Evolutionary conservation across 2,113 vertebrate species (phyloP).

Genomic region (Apteryx mantelli): DNA sequence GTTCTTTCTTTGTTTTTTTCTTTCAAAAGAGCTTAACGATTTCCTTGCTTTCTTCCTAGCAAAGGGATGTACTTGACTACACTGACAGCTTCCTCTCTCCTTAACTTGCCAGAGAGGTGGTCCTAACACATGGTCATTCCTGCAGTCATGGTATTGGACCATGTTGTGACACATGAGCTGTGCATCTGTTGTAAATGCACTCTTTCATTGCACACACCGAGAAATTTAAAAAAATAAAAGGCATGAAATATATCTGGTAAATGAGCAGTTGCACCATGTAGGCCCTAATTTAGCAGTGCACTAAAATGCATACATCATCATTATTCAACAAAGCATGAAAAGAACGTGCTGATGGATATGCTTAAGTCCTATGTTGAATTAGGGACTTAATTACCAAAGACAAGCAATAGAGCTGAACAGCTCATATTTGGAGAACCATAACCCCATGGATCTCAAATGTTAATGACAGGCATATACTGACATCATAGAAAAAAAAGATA

Average conservation of each 20-base stretch:
- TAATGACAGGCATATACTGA: neutral
- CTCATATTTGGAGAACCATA: neutral
- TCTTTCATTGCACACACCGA: neutral
- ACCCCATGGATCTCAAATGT: neutral
- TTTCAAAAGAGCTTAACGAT: neutral
- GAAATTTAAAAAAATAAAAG: neutral
- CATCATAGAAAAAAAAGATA: neutral
- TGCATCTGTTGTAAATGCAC: neutral
- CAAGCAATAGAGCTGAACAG: neutral
- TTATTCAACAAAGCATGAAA: conserved; percentile 12
- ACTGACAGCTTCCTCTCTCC: neutral
- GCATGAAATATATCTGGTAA: neutral
- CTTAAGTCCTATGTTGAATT: conserved; percentile 30
- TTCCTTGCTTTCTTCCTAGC: neutral
- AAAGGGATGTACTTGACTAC: neutral
- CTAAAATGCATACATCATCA: neutral
- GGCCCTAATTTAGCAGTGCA: neutral
- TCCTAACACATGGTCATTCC: fast-evolving
- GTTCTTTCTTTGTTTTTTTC: neutral
- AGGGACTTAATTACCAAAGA: neutral
- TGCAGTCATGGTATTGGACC: neutral
- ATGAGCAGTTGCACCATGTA: neutral
- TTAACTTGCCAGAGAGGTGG: fast-evolving
- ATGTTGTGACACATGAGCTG: neutral
- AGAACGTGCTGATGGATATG: neutral